Evolutionary conservation across 2,797 vertebrate genomes (phyloP), one percentile per base, ranked within the genome.

Genomic region (Muscicapa comitata): DNA sequence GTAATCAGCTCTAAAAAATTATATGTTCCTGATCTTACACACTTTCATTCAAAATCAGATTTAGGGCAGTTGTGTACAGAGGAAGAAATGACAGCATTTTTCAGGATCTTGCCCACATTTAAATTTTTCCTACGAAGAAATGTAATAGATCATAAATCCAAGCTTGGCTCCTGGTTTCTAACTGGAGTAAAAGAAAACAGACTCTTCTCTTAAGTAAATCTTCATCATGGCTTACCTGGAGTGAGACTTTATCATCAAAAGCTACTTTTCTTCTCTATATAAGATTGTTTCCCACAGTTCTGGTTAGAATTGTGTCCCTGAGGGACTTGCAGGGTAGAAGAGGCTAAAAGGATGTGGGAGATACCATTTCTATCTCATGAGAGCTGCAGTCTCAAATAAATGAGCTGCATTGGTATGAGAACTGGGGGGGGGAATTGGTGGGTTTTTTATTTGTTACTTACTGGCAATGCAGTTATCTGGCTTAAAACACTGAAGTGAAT

Each of bases 341-440:
- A 61, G 29, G 19, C 43, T 65, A 25, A 11, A 58, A 68, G 43
- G 37, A 53, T 26, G 20, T 57, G 42, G 13, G n/a, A 80, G 11
- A 16, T 47, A 48, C 37, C 1, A 47, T 82, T 83, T 66, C 37
- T 29, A 3, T 61, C 47, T 86, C 47, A 33, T 14, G 19, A 33
- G 45, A 38, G 16, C 18, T 55, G 9, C 35, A n/a, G 18, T 63
- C 31, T 82, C 74, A 75, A 47, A 82, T 38, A 53, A 81, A 63
- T 0, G 0, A 37, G 21, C 11, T 68, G 17, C 23, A 29, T 48
- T 78, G 31, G 37, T 47, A 1, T n/a, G 10, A 51, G 9, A 10
- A 0, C 3, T 31, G 17, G 3, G 11, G 25, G 13, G 11, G 2
- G 2, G 37, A 45, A 45, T 35, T 79, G 3, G 7, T 54, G 18